phyloP scores from a whole-genome alignment of 1,140 invertebrate genomes.

The Pogonomyrmex barbatus region DNA sequence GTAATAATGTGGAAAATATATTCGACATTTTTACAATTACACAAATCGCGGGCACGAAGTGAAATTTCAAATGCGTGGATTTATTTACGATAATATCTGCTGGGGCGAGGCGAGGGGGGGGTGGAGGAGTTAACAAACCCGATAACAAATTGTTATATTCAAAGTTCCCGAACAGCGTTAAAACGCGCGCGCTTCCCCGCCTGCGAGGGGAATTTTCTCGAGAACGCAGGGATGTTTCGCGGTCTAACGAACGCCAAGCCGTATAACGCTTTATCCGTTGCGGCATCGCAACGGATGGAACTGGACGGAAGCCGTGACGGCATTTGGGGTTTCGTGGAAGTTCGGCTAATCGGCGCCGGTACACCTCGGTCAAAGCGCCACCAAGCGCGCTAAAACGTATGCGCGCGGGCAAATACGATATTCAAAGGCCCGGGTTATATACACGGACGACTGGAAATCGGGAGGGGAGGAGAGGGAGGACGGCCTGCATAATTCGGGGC shows the following conservation, averaged over 20 bases:
- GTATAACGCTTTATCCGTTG: conserved; percentile 50
- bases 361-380: conserved; percentile 41
- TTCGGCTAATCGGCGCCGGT: conserved; percentile 47
- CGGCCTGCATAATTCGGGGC: conserved; percentile 51
- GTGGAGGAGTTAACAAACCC: neutral
- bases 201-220: conserved; percentile 11
- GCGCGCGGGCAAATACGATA: conserved; percentile 44
- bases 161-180: conserved; percentile 45
- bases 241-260: conserved; percentile 54
- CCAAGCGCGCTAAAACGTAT: conserved; percentile 36
- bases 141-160: conserved; percentile 39
- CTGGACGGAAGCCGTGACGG: conserved; percentile 25
- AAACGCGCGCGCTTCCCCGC: neutral
- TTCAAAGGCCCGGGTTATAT: conserved; percentile 41
- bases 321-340: conserved; percentile 11
- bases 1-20: neutral
- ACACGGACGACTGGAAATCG: conserved; percentile 34
- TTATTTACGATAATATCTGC: neutral
- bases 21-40: neutral
- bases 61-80: conserved; percentile 26
- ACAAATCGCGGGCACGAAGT: neutral
- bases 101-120: too few species aligned
- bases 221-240: conserved; percentile 25
- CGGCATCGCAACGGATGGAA: conserved; percentile 4
- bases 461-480: neutral